Percentiles rank a stretch among this genome's conserved stretches.
Conservation (phyloP, 2,797 vertebrate species). For the Esox lucius region DNA sequence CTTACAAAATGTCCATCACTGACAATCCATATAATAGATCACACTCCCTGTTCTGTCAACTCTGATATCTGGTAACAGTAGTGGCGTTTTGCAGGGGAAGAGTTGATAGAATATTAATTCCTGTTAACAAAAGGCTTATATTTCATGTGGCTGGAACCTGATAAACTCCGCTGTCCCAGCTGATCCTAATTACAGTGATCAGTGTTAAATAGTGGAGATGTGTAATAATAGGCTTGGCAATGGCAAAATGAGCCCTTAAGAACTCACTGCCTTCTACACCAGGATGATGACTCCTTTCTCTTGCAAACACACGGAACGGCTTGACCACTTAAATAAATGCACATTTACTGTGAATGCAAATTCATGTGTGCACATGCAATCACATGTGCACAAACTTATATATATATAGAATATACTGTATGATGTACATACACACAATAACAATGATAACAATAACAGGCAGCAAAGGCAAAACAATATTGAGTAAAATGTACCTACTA, state of each 20-base stretch:
- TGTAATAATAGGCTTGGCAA: conserved; percentile 61
- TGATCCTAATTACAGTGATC: conserved; percentile 68
- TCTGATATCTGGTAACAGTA: background rate
- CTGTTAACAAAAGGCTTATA: conserved; percentile 42
- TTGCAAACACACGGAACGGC: background rate
- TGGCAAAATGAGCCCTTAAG: conserved; percentile 16
- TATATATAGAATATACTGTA: no score
- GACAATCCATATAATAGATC: no score
- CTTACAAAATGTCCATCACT: no score
- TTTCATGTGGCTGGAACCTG: conserved; percentile 45
- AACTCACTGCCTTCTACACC: background rate
- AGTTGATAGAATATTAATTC: background rate
- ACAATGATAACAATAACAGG: conserved; percentile 9
- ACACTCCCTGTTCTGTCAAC: no score
- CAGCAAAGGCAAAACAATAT: no score
- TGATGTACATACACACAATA: background rate
- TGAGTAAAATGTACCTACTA: no score
- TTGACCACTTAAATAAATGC: background rate
- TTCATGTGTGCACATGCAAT: background rate
- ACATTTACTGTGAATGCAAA: background rate
- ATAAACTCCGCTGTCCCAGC: conserved; percentile 56
- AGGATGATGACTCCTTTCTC: background rate
- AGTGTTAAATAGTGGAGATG: conserved; percentile 58
- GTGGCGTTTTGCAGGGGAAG: conserved; percentile 48
- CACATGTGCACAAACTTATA: no score